Conservation (phyloP, 2,888 invertebrate genomes). For the Andricus curvator region DNA sequence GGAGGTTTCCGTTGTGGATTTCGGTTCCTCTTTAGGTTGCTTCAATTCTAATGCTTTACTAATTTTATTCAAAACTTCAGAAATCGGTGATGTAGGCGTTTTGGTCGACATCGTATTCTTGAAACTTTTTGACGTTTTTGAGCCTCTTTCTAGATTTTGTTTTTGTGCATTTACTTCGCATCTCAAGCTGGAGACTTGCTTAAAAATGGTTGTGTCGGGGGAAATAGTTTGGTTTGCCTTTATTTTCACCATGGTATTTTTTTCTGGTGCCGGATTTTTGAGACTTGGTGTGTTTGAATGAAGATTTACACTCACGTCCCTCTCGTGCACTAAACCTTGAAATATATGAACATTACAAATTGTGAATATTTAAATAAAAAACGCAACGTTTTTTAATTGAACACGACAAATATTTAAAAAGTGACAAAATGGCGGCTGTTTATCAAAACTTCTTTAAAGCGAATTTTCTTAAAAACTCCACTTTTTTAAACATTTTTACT, state of each 20-base stretch:
- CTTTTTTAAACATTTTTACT: too few species aligned
- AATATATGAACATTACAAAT: slow-evolving; percentile 33
- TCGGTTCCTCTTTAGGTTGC: background rate
- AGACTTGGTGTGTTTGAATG: background rate
- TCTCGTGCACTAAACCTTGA: slow-evolving; percentile 36
- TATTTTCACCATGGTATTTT: slow-evolving; percentile 16
- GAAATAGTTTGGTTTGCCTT: slow-evolving; percentile 13
- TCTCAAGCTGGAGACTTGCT: background rate
- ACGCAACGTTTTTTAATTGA: background rate
- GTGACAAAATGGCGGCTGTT: too few species aligned
- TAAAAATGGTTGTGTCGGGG: slow-evolving; percentile 27
- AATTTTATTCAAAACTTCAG: slow-evolving; percentile 23
- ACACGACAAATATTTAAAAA: too few species aligned
- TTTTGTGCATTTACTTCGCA: slow-evolving; percentile 31
- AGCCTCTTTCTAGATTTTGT: slow-evolving; percentile 24
- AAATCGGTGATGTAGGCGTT: slow-evolving; percentile 4
- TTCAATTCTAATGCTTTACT: slow-evolving; percentile 31
- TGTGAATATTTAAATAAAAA: slow-evolving; percentile 26
- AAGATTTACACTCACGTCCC: background rate
- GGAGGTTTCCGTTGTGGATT: background rate
- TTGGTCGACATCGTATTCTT: background rate
- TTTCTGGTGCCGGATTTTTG: background rate
- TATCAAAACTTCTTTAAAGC: too few species aligned
- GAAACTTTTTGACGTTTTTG: background rate
- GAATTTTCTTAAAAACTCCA: too few species aligned